A percentile compares a stretch with the other conserved stretches of the same genome.
These are phyloP conservation scores for Varecia variegata DNA, from an alignment of 2,797 vertebrate genomes.

Conservation along the genomic window DNA sequence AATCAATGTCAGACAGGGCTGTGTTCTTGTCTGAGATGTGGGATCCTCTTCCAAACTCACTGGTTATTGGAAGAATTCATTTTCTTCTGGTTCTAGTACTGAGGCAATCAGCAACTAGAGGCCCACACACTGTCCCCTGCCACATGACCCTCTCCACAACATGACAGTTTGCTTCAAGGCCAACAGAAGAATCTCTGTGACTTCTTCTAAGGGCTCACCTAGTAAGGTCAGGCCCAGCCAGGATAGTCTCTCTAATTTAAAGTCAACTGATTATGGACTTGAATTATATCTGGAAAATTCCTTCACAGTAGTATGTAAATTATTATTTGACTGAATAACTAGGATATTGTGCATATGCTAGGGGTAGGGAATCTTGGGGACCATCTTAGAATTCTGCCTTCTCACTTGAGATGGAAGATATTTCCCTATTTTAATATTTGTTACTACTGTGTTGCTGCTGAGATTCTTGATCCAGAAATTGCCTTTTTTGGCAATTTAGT, in stretches of 20 bases:
- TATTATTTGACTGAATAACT: not conserved
- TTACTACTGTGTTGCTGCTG: not conserved
- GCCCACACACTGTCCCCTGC: rapidly evolving
- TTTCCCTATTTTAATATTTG: not conserved
- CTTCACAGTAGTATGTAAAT: not conserved
- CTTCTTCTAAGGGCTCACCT: not conserved
- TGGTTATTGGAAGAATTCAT: not conserved
- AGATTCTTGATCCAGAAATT: constrained; percentile 25
- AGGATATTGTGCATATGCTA: not conserved
- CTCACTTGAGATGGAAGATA: not conserved
- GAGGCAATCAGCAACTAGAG: not conserved
- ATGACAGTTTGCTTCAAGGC: not conserved
- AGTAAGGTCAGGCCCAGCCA: not conserved
- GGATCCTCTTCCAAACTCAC: not conserved
- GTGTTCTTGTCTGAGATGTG: not conserved
- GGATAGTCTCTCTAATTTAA: not conserved
- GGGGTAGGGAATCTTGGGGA: not conserved
- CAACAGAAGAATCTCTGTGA: not conserved
- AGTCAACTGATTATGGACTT: not conserved
- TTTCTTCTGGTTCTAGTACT: not conserved
- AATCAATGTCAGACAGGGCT: not conserved
- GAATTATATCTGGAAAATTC: not conserved
- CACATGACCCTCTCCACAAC: rapidly evolving
- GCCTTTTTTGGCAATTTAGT: not conserved
- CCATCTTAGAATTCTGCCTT: not conserved